Conservation (phyloP, 2,888 invertebrate species). For the Agonopterix alstromeriana region DNA sequence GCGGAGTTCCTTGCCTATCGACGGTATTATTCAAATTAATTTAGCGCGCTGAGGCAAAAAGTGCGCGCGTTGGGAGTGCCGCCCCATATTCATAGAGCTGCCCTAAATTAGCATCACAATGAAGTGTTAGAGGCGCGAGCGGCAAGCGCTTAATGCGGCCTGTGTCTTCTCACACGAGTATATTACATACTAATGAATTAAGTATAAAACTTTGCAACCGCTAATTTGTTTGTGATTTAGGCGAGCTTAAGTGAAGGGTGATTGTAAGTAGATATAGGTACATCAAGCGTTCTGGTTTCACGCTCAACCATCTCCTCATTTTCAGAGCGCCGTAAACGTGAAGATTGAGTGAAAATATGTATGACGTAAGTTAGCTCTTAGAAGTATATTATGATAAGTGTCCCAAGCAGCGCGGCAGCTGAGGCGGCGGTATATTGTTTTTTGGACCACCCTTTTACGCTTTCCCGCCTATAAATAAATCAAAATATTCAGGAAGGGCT, state of each 20-base stretch:
- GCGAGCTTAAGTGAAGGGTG: constrained; percentile 25
- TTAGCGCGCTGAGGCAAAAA: constrained; percentile 70
- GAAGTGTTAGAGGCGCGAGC: constrained; percentile 64
- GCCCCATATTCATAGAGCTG: constrained; percentile 71
- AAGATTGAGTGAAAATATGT: not conserved
- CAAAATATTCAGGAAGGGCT: constrained; percentile 76
- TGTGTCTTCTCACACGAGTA: constrained; percentile 62
- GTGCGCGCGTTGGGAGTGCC: constrained; percentile 56
- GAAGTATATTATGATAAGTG: constrained; percentile 52
- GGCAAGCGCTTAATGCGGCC: constrained; percentile 63
- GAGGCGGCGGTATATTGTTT: constrained; percentile 64
- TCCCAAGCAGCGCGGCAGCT: constrained; percentile 38
- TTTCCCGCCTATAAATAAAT: constrained; percentile 74
- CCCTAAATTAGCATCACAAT: constrained; percentile 75
- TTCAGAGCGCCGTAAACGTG: no score
- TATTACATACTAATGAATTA: constrained; percentile 65
- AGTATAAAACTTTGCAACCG: constrained; percentile 55
- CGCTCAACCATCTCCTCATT: not conserved
- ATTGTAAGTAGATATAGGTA: not conserved
- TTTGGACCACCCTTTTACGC: constrained; percentile 70
- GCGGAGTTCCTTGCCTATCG: constrained; percentile 61
- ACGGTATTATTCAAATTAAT: constrained; percentile 74
- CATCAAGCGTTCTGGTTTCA: not conserved
- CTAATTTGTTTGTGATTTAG: constrained; percentile 52
- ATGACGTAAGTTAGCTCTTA: constrained; percentile 20